Evolutionary conservation across 2,113 vertebrate species (phyloP).

Genomic region (Calypte anna): DNA sequence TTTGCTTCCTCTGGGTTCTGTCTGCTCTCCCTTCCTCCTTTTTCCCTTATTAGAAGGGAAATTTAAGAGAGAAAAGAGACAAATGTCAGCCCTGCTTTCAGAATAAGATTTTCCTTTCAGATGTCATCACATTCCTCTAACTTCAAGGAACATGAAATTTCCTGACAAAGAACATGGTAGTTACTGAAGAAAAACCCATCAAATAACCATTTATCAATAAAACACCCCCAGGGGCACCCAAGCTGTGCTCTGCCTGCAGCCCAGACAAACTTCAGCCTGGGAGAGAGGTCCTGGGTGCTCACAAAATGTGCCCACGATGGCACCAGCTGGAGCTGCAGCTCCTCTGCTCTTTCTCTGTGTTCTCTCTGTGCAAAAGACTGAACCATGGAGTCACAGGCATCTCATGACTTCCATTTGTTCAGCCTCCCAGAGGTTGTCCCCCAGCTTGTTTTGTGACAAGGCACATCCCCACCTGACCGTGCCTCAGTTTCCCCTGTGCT

Average conservation of each 20-base stretch:
- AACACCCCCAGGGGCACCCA: neutral
- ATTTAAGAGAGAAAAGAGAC: neutral
- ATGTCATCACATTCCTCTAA: neutral
- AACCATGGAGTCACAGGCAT: rapidly evolving
- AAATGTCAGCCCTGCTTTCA: neutral
- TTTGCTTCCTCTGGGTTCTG: neutral
- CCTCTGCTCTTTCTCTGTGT: rapidly evolving
- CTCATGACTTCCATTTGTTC: neutral
- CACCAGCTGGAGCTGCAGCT: neutral
- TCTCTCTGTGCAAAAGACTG: neutral
- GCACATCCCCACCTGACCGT: neutral
- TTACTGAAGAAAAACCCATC: neutral
- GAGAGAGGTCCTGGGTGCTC: neutral
- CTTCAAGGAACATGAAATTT: neutral
- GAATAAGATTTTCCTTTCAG: neutral
- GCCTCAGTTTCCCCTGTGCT: neutral
- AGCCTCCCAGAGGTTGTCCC: neutral
- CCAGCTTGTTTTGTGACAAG: neutral
- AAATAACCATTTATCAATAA: neutral
- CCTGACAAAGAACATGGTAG: neutral
- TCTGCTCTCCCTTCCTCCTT: neutral
- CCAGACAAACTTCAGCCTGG: rapidly evolving
- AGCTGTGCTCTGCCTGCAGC: neutral
- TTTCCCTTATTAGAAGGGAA: neutral
- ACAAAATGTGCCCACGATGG: rapidly evolving